Conservation (phyloP, 2,113 vertebrate species). For the Xiphophorus hellerii region DNA sequence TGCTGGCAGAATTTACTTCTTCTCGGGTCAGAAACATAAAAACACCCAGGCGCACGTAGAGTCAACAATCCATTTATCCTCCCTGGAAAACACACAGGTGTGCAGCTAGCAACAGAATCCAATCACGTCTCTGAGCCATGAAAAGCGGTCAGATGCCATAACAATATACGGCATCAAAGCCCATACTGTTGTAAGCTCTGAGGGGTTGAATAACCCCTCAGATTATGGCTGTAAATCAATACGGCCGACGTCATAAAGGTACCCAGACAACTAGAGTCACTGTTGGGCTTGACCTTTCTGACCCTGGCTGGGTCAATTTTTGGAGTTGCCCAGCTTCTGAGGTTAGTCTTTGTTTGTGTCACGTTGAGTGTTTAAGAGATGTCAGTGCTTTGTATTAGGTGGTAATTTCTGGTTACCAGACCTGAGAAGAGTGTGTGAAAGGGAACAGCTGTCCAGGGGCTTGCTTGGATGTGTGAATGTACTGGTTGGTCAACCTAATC, state of each 20-base stretch:
- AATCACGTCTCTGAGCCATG: constrained; percentile 54
- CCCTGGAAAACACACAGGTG: constrained; percentile 68
- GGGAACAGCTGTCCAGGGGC: constrained; percentile 57
- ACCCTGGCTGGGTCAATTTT: constrained; percentile 47
- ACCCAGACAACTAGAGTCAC: constrained; percentile 63
- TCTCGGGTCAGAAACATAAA: constrained; percentile 24
- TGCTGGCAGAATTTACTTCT: constrained; percentile 29
- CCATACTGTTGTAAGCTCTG: constrained; percentile 54
- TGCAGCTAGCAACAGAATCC: constrained; percentile 57
- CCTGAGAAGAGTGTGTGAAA: constrained; percentile 43
- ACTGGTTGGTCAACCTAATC: constrained; percentile 17
- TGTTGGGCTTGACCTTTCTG: constrained; percentile 55
- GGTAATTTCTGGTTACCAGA: constrained; percentile 38
- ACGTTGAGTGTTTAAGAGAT: constrained; percentile 43
- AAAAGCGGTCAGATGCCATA: constrained; percentile 70
- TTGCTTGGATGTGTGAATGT: neutral
- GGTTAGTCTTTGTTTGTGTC: constrained; percentile 60
- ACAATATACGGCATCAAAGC: constrained; percentile 76
- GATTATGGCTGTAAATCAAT: constrained; percentile 71
- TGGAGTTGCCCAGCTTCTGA: constrained; percentile 29
- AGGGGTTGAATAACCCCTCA: constrained; percentile 68
- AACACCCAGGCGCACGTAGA: constrained; percentile 38
- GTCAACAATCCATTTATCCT: constrained; percentile 65
- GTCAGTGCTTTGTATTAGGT: constrained; percentile 62
- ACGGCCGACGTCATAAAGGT: constrained; percentile 71